These are phyloP conservation scores for Campoletis raptor DNA, from an alignment of 2,888 invertebrate genomes.

Conservation along the genomic window DNA sequence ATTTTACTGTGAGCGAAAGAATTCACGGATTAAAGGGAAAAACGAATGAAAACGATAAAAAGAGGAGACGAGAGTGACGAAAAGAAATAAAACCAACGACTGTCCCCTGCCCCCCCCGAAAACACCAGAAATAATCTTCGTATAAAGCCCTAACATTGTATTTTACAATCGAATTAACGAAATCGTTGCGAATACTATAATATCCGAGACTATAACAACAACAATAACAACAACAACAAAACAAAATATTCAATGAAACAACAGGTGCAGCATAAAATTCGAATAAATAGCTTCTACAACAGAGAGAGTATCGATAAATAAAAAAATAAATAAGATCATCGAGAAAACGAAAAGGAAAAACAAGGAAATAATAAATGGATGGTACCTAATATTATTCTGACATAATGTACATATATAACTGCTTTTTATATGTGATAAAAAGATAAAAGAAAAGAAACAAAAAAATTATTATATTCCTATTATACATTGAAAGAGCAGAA, in stretches of 20 bases:
- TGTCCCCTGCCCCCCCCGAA: slow-evolving; percentile 64
- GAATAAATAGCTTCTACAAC: slow-evolving; percentile 50
- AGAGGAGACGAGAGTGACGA: slow-evolving; percentile 5
- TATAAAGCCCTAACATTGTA: slow-evolving; percentile 76
- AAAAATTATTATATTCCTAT: slow-evolving; percentile 82
- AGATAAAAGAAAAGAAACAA: slow-evolving; percentile 48
- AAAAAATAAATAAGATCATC: slow-evolving; percentile 42
- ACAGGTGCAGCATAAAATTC: slow-evolving; percentile 49
- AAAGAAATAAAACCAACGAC: slow-evolving; percentile 74
- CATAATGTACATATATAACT: slow-evolving; percentile 83
- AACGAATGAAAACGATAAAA: slow-evolving; percentile 49
- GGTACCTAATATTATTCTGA: slow-evolving; percentile 82
- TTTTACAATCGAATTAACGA: slow-evolving; percentile 73
- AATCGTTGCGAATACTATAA: slow-evolving; percentile 71
- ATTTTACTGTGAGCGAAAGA: slow-evolving; percentile 73
- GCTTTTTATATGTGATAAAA: slow-evolving; percentile 84
- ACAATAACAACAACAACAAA: background rate
- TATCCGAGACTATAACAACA: slow-evolving; percentile 10
- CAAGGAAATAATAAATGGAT: slow-evolving; percentile 73
- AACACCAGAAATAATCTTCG: slow-evolving; percentile 74
- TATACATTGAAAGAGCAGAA: slow-evolving; percentile 80
- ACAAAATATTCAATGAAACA: slow-evolving; percentile 33
- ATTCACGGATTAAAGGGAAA: slow-evolving; percentile 43
- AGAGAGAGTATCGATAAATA: slow-evolving; percentile 48
- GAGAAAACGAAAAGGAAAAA: slow-evolving; percentile 59